Base-by-base conservation (phyloP, 1,140 invertebrate genomes). In the Pachypeltis micranthus region DNA sequence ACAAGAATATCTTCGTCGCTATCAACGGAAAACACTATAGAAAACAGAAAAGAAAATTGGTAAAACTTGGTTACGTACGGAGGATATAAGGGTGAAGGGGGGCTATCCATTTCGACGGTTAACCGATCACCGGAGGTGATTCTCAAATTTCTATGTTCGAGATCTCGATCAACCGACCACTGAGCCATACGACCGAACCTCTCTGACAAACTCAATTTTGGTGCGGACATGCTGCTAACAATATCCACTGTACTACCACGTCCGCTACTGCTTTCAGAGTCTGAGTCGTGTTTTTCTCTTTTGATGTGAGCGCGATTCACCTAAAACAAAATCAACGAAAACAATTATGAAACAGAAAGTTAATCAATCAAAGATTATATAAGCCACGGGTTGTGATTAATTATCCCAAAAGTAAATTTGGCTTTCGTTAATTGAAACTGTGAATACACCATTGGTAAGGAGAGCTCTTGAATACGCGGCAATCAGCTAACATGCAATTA, bases 171-270 rank as follows among this genome's bases (percentile, higher is more conserved):
- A 1, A 87, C 85, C 44, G 70, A 72, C 85, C 88, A 90, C 70
- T 93, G 89, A 44, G 89, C 89, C 82, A 93, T 90, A 78, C 91
- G 91, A 64, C 89, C 89, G 75, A 92, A 92, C 26, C 90, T 79
- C 73, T 90, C 86, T 1, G 85, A 88, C 19, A 90, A 75, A 10
- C 85, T 87, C 66, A 88, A 72, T 34, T 83, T 77, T 55, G 76
- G 77, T 12, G 74, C 68, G 1, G 75, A 16, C 69, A 69, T 12
- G 69, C 72, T 29, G 72, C 73, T 62, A 63, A 74, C 24, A 64
- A 69, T 58, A 66, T 66, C 57, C 1, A 2, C 54, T 7, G 57
- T 31, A 29, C 57, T 34, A n/a, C 26, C 57, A n/a, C 25, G 24
- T 44, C 44, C 64, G 24, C 64, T 65, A 24, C 31, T 31, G 1